Evolutionary conservation across 1,140 invertebrate genomes (phyloP).

Genomic region (Meloidogyne floridensis): DNA sequence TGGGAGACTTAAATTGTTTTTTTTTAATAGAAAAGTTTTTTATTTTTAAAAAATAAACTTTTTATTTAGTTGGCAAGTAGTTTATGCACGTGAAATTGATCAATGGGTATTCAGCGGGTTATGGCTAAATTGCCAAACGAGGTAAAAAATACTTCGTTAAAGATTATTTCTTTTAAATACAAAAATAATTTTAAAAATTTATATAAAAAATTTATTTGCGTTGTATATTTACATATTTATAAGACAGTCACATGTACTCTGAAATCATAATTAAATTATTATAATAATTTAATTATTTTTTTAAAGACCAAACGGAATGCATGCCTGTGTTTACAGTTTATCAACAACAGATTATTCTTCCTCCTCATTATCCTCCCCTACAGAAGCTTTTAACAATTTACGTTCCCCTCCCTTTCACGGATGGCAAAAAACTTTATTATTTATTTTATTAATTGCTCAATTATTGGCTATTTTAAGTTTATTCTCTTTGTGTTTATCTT

Average conservation of each 20-base stretch:
- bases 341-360: slow-evolving; percentile 47
- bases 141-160: slow-evolving; percentile 13
- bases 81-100: slow-evolving; percentile 53
- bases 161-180: too few relatives aligned
- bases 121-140: slow-evolving; percentile 54
- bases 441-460: slow-evolving; percentile 45
- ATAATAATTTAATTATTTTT: too few relatives aligned
- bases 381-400: slow-evolving; percentile 34
- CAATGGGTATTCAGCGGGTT: slow-evolving; percentile 55
- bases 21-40: too few relatives aligned
- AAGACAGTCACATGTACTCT: too few relatives aligned
- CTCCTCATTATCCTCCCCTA: slow-evolving; percentile 34
- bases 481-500: slow-evolving; percentile 46
- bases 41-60: slow-evolving; percentile 6
- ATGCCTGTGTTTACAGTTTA: slow-evolving; percentile 54
- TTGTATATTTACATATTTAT: too few relatives aligned
- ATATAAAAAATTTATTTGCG: too few relatives aligned
- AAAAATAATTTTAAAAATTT: too few relatives aligned
- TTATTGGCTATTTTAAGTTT: slow-evolving; percentile 42
- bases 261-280: too few relatives aligned
- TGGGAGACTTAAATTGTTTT: too few relatives aligned
- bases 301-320: slow-evolving; percentile 49
- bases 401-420: slow-evolving; percentile 54
- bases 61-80: slow-evolving; percentile 42
- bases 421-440: slow-evolving; percentile 48